These are phyloP conservation scores for Chionis minor DNA, from an alignment of 2,113 vertebrate genomes.

Conservation along the genomic window DNA sequence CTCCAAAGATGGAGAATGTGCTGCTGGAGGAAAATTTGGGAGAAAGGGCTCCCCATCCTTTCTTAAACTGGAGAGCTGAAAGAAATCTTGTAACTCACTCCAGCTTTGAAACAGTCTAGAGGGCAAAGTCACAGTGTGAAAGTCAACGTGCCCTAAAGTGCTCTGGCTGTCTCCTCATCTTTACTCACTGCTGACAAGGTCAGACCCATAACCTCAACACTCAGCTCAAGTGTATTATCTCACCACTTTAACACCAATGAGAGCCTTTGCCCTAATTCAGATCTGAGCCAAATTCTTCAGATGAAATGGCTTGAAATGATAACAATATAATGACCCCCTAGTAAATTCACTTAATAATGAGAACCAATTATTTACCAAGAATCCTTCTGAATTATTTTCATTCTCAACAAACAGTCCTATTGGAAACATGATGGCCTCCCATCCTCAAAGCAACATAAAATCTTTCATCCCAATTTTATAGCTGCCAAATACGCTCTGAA, in stretches of 20 bases:
- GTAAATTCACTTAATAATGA: not conserved
- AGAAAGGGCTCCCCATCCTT: not conserved
- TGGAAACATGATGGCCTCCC: not conserved
- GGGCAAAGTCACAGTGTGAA: not conserved
- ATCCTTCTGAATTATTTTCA: not conserved
- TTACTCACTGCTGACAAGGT: not conserved
- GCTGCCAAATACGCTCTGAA: not conserved
- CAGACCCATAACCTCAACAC: not conserved
- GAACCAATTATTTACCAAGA: not conserved
- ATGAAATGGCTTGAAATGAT: not conserved
- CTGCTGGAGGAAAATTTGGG: not conserved
- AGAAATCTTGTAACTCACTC: not conserved
- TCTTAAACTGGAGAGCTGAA: not conserved
- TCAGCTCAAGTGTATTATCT: not conserved
- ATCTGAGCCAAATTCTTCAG: not conserved
- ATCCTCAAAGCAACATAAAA: not conserved
- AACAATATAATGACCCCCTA: not conserved
- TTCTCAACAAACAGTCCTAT: not conserved
- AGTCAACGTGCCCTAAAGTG: not conserved
- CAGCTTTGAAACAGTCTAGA: not conserved
- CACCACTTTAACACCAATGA: not conserved
- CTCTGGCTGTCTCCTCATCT: not conserved
- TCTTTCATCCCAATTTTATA: not conserved
- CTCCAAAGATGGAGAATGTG: not conserved
- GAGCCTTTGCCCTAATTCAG: not conserved